These are phyloP conservation scores for Prolemur simus DNA, from an alignment of 2,113 vertebrate genomes.

Conservation along the genomic window DNA sequence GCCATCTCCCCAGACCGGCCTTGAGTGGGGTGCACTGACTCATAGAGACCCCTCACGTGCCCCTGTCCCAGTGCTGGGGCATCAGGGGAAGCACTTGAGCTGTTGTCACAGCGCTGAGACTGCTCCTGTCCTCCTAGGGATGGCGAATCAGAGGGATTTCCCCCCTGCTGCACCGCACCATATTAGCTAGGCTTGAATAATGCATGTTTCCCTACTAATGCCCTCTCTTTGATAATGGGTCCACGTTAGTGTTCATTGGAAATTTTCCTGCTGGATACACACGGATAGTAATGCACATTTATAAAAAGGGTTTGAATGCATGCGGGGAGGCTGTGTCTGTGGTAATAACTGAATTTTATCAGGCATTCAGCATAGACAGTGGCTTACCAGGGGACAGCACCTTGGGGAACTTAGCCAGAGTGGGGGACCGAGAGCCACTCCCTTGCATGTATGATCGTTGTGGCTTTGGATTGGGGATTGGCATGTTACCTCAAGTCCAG, in stretches of 20 bases:
- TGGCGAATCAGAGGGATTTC: background rate
- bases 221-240: constrained; percentile 64
- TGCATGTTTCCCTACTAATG: constrained; percentile 62
- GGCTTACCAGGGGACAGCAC: background rate
- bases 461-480: background rate
- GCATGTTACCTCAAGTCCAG: background rate
- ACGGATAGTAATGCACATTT: constrained; percentile 64
- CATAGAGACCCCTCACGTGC: background rate
- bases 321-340: background rate
- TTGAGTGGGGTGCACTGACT: background rate
- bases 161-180: background rate
- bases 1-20: background rate
- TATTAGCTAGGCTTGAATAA: constrained; percentile 69
- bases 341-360: constrained; percentile 47
- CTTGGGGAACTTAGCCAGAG: background rate
- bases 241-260: constrained; percentile 68
- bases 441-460: background rate
- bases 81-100: background rate
- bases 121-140: background rate
- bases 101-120: background rate
- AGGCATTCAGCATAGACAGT: constrained; percentile 24
- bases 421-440: background rate
- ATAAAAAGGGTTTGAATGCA: constrained; percentile 54
- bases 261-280: constrained; percentile 74
- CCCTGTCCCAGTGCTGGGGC: background rate